A percentile compares a stretch with the other conserved stretches of the same genome.
These are phyloP conservation scores for Rhinophrynus dorsalis DNA, from an alignment of 2,797 vertebrate genomes.

Conservation along the genomic window DNA sequence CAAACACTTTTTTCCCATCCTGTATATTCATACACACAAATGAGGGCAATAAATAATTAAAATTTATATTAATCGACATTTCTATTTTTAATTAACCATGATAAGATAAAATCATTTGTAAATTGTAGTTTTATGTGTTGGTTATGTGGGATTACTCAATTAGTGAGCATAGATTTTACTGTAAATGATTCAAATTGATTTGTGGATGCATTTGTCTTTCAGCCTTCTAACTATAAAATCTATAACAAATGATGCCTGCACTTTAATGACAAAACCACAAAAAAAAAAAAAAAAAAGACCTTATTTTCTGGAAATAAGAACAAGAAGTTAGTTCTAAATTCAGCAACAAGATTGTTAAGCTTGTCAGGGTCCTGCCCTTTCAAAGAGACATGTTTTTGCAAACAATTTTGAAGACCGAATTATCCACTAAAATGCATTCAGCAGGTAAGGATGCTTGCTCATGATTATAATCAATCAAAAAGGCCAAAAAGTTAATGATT, in stretches of 20 bases:
- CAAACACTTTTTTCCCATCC: no score
- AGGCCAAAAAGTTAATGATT: slow-evolving; percentile 37
- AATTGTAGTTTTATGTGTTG: slow-evolving; percentile 2
- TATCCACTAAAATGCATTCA: background rate
- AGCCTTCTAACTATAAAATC: background rate
- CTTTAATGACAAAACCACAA: no score
- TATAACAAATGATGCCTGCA: background rate
- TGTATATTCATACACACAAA: no score
- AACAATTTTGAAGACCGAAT: background rate
- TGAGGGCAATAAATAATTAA: no score
- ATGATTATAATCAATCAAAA: slow-evolving; percentile 8
- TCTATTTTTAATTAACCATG: no score
- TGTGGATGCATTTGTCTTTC: background rate
- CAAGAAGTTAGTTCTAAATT: background rate
- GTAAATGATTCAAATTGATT: background rate
- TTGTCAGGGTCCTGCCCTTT: background rate
- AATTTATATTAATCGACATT: no score
- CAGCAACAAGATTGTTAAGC: background rate
- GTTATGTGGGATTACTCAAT: background rate
- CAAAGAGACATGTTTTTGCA: background rate
- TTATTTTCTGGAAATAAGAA: no score
- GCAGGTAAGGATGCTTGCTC: background rate
- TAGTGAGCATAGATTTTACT: slow-evolving; percentile 16
- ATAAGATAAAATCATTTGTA: no score
- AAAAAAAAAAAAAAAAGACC: no score